Evolutionary conservation across 2,888 invertebrate genomes (phyloP), one percentile per base, ranked within the genome.

Genomic region (Elmis aenea): DNA sequence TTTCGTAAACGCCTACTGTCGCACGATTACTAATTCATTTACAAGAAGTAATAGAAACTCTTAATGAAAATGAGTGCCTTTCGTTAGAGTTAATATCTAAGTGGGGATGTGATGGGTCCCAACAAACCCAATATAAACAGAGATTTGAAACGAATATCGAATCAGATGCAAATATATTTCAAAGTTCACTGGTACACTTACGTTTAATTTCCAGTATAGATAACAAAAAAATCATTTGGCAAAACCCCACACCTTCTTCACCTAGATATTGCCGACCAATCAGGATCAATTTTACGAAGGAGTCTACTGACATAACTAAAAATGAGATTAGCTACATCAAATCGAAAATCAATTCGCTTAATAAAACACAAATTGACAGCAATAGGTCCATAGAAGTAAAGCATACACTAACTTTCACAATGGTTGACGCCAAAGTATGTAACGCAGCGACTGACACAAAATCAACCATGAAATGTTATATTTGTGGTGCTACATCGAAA

Each of bases 241-340:
- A 57, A 37, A 59, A 58, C 33, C 54, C 55, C 16, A 43, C 41
- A 18, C 54, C 57, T 11, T 57, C 54, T 5, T 57, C 55, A 10
- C 42, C 52, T 3, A 26, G 55, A 30, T 58, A 39, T 36, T 59
- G 55, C 34, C 42, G 57, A 3, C 55, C 54, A n/a, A 55, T 59
- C 11, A 31, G 55, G 26, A 45, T 59, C 9, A 26, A 51, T 29
- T 58, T 57, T 43, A 41, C 50, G 1, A 39, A 51, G 26, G 52
- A 56, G 42, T 42, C 47, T 18, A 26, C 28, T 8, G 51, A 55
- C 35, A 29, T 58, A 9, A 57, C 52, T 12, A 49, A 47, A 2
- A 46, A 51, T 34, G 53, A 51, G 48, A 51, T 53, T 2, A 26
- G 27, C 3, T 46, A 48, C 30, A 26, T 54, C n/a, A 6, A 10